Evolutionary conservation across 2,113 vertebrate species (phyloP).

Genomic region (Phalacrocorax aristotelis): DNA sequence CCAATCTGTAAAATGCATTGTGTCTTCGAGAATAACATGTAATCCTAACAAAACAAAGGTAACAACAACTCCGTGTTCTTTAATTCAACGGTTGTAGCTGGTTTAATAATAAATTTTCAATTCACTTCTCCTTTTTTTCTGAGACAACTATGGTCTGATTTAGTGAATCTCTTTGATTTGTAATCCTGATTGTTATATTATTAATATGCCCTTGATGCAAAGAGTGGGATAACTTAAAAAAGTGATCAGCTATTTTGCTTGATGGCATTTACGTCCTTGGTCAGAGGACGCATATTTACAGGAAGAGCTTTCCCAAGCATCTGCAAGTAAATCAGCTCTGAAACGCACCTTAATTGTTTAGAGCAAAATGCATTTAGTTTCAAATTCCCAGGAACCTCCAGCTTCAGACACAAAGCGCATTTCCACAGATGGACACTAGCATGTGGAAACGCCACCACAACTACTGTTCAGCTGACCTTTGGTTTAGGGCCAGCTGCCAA

Average conservation of each 20-base stretch:
- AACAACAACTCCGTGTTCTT: constrained; percentile 6
- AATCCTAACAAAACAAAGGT: constrained; percentile 51
- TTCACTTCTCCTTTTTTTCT: constrained; percentile 21
- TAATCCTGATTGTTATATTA: background rate
- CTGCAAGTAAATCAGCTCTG: constrained; percentile 42
- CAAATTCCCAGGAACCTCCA: constrained; percentile 46
- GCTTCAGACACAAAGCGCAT: background rate
- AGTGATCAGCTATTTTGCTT: background rate
- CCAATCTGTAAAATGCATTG: background rate
- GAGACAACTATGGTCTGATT: constrained; percentile 17
- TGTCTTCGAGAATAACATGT: background rate
- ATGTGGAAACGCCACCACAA: constrained; percentile 39
- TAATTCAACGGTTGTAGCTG: constrained; percentile 31
- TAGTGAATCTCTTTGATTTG: constrained; percentile 53
- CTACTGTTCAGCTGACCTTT: constrained; percentile 43
- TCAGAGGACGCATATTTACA: constrained; percentile 3
- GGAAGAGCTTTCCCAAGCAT: constrained; percentile 14
- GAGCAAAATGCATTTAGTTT: constrained; percentile 3
- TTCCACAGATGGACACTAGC: constrained; percentile 55
- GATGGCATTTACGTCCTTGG: constrained; percentile 17
- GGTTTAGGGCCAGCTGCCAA: constrained; percentile 56
- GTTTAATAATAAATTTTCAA: constrained; percentile 62
- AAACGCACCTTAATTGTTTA: constrained; percentile 27
- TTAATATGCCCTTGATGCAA: constrained; percentile 43
- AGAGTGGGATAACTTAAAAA: constrained; percentile 8